Base-by-base conservation (phyloP, 2,888 invertebrate genomes). In the Luperina testacea region DNA sequence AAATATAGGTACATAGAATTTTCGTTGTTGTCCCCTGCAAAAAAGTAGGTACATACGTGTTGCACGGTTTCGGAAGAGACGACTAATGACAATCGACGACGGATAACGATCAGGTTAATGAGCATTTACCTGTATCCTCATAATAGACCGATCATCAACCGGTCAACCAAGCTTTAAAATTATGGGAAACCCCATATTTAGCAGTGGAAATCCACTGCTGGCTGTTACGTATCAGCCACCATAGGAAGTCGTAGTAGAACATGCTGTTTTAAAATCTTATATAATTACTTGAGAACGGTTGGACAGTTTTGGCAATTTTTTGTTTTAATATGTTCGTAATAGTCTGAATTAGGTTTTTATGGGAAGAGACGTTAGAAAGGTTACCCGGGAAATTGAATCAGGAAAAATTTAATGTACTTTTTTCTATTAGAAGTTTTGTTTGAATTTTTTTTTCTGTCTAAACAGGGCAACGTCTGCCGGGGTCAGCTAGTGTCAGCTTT, bases 161-260 rank as follows among this genome's bases (percentile, higher is more conserved):
- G 53, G 64, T 61, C 24, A 17, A 42, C 20, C 48, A 51, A 85
- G 68, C 27, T 48, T 64, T 48, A 42, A 76, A 76, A 83, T 70
- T 72, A 83, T 70, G 53, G 85, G 76, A 72, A 81, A 81, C 51
- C 42, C 82, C 72, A 70, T 70, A 70, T 81, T 64, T 75, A 75
- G 24, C 32, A 15, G 68, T 81, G 68, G 71, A 69, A 84, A 81
- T 69, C 32, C 68, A 70, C 82, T 48, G n/a, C 59, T 24, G 48
- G 15, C 11, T n/a, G 27, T 71, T 72, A 64, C 42, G 72, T 69
- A 72, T n/a, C 20, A 42, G 24, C 9, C 24, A 42, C 24, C 17
- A 32, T 48, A 57, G 15, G 32, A 48, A 45, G 13, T 48, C 32
- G 8, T 24, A 24, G 59, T 57, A 45, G n/a, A 27, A 20, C n/a